Evolutionary conservation across 1,140 invertebrate species (phyloP), one percentile per base, ranked within the genome.

Genomic region (Pteromalus puparum): DNA sequence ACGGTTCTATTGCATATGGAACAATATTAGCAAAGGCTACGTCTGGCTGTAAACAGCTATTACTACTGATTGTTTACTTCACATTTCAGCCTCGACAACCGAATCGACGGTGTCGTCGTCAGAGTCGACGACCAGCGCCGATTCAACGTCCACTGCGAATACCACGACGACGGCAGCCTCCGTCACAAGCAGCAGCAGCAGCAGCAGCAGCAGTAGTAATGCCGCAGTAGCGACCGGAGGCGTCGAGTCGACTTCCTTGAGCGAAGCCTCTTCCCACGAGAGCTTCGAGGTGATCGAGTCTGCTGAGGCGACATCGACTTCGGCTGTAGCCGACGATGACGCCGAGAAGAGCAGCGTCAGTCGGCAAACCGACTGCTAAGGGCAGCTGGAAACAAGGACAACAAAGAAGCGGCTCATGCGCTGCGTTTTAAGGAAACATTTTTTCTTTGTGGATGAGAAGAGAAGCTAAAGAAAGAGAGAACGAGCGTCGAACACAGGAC

Each of bases 251-350:
- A 10, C 26, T 34, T 81, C 85, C 1, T 28, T 67, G 1, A 78
- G 72, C 67, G 80, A 38, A 24, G 77, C 76, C 6, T 80, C 86
- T 28, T 85, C 85, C 26, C 80, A 87, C 21, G 89, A 89, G 28
- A 86, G 86, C 12, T 90, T 89, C 80, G 88, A 90, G 68, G 88
- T 90, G 30, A 90, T 89, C 30, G 87, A 88, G n/a, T 70, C 87
- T 42, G 65, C 84, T 6, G 87, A 87, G 28, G 79, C 82, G 12
- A 26, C 80, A 1, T 0, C 61, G 1, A 26, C 38, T 21, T 3
- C 21, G 2, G 26, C 42, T 24, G 10, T 26, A 26, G 28, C 38
- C 1, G 24, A 15, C 7, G 28, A 13, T 18, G 28, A 34, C 10
- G 13, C 1, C 7, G n/a, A 72, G n/a, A 70, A 30, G 67, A 70